Percentiles rank a stretch among this genome's conserved stretches.
phyloP scores from a whole-genome alignment of 2,113 vertebrate genomes.

The Petromus typicus region DNA sequence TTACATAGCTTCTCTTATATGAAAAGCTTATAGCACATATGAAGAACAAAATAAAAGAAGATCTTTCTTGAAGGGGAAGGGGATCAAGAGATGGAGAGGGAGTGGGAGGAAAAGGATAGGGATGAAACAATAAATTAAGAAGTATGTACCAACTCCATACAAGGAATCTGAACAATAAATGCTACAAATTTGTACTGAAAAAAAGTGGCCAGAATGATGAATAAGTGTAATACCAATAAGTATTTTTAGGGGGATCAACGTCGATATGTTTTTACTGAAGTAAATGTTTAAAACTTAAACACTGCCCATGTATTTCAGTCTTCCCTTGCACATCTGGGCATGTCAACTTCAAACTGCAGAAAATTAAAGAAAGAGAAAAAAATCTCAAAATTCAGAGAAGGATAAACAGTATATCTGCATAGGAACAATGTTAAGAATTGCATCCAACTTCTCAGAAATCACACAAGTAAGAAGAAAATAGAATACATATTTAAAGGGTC shows the following conservation, averaged over 20 bases:
- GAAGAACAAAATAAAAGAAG: not conserved
- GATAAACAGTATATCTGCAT: not conserved
- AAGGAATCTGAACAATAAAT: not conserved
- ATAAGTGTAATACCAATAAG: not conserved
- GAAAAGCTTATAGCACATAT: no score
- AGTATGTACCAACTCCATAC: not conserved
- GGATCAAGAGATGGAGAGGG: not conserved
- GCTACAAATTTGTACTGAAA: not conserved
- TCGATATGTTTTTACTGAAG: not conserved
- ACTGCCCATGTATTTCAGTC: not conserved
- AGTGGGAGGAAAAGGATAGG: not conserved
- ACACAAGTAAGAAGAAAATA: not conserved
- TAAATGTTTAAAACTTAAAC: not conserved
- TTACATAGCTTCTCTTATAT: not conserved
- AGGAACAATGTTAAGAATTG: not conserved
- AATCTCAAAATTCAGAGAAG: not conserved
- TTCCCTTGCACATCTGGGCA: not conserved
- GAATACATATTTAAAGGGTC: not conserved
- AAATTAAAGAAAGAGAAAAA: slow-evolving; percentile 3
- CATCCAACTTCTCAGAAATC: not conserved
- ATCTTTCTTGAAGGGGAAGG: not conserved
- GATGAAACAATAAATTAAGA: not conserved
- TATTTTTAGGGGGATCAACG: not conserved
- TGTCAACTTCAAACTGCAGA: not conserved
- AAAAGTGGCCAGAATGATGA: not conserved